Base-by-base conservation (phyloP, 2,888 invertebrate genomes). In the Drosophila acutilabella region DNA sequence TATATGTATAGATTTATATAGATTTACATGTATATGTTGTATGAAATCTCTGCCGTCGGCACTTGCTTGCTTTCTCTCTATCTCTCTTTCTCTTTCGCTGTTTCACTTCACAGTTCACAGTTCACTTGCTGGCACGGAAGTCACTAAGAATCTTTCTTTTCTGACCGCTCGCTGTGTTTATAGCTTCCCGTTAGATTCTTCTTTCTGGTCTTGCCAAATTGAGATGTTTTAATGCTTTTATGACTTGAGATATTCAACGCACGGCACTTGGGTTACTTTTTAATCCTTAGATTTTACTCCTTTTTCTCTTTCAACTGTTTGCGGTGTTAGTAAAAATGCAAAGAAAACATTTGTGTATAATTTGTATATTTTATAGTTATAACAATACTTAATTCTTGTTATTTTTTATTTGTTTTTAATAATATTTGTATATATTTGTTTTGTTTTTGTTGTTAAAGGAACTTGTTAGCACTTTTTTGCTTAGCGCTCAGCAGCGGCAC, bases 391-490 rank as follows among this genome's bases (percentile, higher is more conserved):
- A 73, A 52, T 64, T 60, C 10, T 51, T 53, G 14, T 64, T 45
- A 36, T 66, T 51, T 51, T 18, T 74, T 30, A 30, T n/a, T 48
- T 67, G 26, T 50, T 54, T 30, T 56, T 18, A 44, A 36, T 56
- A 57, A 56, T 56, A 30, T 67, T 16, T 75, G 38, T 73, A 64
- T 78, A 64, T 71, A 59, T 57, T 57, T 60, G 30, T 42, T 64
- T 64, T 50, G 23, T 23, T 23, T 61, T 62, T 69, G 74, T 78
- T 70, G 50, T 87, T 83, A 65, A 81, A 83, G 82, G 82, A 88
- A 83, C 82, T 83, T 88, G 54, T 70, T 88, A 85, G 87, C 81
- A 81, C 87, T 82, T 76, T 74, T 78, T 79, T 69, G 68, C 74
- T 78, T 69, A 73, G 69, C 64, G 72, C 81, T 72, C 72, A 72